Evolutionary conservation across 2,113 vertebrate genomes (phyloP), one percentile per base, ranked within the genome.

Genomic region (Protobothrops flavoviridis): DNA sequence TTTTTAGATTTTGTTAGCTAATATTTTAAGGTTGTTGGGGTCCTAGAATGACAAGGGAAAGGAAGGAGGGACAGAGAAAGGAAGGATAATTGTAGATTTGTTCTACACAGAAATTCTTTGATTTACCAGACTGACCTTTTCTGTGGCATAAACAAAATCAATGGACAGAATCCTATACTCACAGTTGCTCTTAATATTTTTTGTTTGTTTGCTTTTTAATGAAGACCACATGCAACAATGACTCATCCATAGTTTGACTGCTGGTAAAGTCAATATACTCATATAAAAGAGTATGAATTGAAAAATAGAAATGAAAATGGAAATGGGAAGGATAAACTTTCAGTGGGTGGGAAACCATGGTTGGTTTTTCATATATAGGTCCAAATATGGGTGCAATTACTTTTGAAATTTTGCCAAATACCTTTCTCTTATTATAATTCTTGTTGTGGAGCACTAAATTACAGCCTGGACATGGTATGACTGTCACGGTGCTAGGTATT

Each of bases 21-120:
- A 89, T 95, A 90, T 87, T 93, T 93, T 69, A 91, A 5, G 0
- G 8, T 94, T 57, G 89, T 87, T 93, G 33, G 50, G 50, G 29
- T 87, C 20, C 43, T 45, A n/a, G 6, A 89, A 20, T 55, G 39
- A 57, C 8, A 85, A 85, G 26, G 21, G 29, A 33, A 39, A 74
- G 69, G 13, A 7, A 2, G n/a, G 64, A 74, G 64, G n/a, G 64
- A 26, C 23, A 23, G 57, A 26, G 57, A 8, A 26, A 26, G 59
- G 59, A 29, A 64, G 26, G 29, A 15, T 2, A 20, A 74, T 39
- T 74, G 69, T 20, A 74, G 15, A 74, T 74, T 81, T 81, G 69
- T 81, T 81, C 20, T 81, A 81, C 5, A 21, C 33, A 81, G 39
- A 81, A 81, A 81, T 7, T 81, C 33, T 39, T 81, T 81, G 69